Conservation (phyloP, 2,113 vertebrate species). For the Manacus vitellinus region DNA sequence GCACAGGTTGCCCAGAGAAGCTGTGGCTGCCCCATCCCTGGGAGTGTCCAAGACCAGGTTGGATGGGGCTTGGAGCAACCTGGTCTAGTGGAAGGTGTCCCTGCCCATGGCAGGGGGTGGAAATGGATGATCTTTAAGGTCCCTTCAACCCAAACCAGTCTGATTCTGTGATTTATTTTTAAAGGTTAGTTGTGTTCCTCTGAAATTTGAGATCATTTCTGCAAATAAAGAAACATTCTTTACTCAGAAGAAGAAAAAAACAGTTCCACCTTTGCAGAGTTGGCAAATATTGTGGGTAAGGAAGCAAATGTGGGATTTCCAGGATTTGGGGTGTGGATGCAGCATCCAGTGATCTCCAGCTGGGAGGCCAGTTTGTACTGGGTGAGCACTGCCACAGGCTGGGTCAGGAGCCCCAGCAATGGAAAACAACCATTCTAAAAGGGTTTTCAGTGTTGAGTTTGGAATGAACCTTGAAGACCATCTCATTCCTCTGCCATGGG, state of each 20-base stretch:
- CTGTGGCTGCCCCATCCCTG: neutral
- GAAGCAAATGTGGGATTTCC: accelerated
- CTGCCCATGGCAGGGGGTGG: neutral
- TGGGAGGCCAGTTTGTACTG: neutral
- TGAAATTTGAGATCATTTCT: neutral
- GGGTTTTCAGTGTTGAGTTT: neutral
- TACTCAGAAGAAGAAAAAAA: neutral
- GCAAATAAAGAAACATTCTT: neutral
- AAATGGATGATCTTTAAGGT: neutral
- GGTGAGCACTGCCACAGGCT: neutral
- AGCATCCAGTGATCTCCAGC: neutral
- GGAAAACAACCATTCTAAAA: neutral
- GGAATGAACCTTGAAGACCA: neutral
- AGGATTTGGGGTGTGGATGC: neutral
- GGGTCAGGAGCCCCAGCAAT: neutral
- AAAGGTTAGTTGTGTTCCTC: neutral
- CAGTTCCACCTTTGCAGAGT: neutral
- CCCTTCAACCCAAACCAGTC: neutral
- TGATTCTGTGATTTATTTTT: neutral
- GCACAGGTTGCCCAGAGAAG: neutral
- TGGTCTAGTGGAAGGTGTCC: accelerated
- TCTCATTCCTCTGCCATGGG: accelerated
- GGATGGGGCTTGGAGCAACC: accelerated
- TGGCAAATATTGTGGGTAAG: neutral
- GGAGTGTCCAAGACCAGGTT: accelerated